Base-by-base conservation (phyloP, 2,113 vertebrate genomes). In the Scophthalmus maximus region DNA sequence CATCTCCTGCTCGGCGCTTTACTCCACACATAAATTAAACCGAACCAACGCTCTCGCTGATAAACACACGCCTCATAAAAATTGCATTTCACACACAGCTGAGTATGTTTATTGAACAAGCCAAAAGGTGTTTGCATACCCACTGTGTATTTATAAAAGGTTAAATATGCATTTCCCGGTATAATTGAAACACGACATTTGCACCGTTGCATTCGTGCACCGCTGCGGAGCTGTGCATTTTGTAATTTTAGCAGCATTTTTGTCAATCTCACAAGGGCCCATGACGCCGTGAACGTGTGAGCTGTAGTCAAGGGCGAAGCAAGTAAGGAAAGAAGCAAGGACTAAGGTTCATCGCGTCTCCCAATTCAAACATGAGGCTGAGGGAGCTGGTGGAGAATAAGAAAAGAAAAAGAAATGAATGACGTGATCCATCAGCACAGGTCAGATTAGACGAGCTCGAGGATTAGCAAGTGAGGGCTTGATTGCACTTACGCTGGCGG, bases 401-500 rank as follows among this genome's bases (percentile, higher is more conserved):
- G 15, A 12, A 47, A 14, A 10, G 2, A 14, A 7, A 0, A 10
- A 55, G 65, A 30, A 66, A 64, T 14, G 60, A 84, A 64, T 66
- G 62, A 60, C 17, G 20, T 25, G 60, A 85, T 88, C 85, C 71
- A 64, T 88, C 89, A 83, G 80, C 80, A 49, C 76, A 76, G 58
- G 72, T 78, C 78, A 84, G 86, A 91, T 88, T 85, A 88, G 78
- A 89, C 61, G 12, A 75, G 63, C n/a, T 32, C 0, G 46, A 69
- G 82, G 90, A 88, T 89, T 87, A 88, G 70, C 84, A 83, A 75
- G 83, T 75, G 76, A 88, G 64, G 86, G 88, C 83, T 86, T 91
- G 87, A 87, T 92, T 88, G 70, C 83, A 79, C 55, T 65, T 67
- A 57, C 29, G 36, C 46, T 62, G 40, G 62, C 30, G 10, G 46